Base-by-base conservation (phyloP, 2,113 vertebrate species). In the Scomber colias region DNA sequence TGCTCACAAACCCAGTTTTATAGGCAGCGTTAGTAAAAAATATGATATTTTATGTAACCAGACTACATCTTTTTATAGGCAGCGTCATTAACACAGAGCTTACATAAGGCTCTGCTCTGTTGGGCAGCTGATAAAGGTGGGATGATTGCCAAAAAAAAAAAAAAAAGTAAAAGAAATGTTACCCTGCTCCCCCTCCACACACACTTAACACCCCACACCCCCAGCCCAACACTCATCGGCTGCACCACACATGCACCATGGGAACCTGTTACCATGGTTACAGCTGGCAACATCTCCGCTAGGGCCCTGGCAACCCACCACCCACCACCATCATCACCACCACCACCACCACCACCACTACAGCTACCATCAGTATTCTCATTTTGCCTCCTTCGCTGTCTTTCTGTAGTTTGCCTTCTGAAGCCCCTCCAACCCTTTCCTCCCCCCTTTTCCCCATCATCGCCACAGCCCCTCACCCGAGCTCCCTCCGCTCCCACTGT, bases 201-300 rank as follows among this genome's bases (percentile, higher is more conserved):
- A 71, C 68, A 75, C 63, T 49, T 83, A 60, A 71, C 84, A 79
- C 80, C 85, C 68, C 73, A 56, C 86, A 71, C 71, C 76, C 73
- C 69, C 71, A 59, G 56, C 49, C 80, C 68, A 71, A 78, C 67
- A 60, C 84, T 67, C 75, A 55, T 78, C 27, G 77, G 77, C 87
- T 79, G 85, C 79, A 89, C 83, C 73, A 78, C 66, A 91, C 77
- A 87, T 69, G 74, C 88, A 81, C 90, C 83, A 77, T 71, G 75
- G 91, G 93, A 93, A 79, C 87, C 81, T 89, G 93, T 95, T 94
- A 78, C 94, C 90, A 92, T 95, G 91, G 94, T 75, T 92, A 94
- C 93, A 77, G 81, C 83, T 91, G 87, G 89, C 90, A 92, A 90
- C 86, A 83, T 84, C 90, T 84, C 83, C 44, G 16, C 77, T 21